These are phyloP conservation scores for Labeo calbasu DNA, from an alignment of 2,797 vertebrate genomes.

Conservation along the genomic window DNA sequence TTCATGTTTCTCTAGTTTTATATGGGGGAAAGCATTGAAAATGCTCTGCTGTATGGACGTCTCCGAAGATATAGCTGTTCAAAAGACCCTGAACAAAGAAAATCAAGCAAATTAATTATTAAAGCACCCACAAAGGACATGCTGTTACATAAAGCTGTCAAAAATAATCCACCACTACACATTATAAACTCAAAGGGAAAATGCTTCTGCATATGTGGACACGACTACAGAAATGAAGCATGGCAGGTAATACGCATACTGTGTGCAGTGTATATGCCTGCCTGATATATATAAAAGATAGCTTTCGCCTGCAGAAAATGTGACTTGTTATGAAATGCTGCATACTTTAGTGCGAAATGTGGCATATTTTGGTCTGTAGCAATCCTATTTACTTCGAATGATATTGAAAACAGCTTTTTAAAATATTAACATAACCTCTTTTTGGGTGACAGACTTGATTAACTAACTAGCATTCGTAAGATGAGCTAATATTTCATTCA, in stretches of 20 bases:
- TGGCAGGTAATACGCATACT: background rate
- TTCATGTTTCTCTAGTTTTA: slow-evolving; percentile 59
- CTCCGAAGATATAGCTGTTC: slow-evolving; percentile 59
- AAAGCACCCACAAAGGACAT: slow-evolving; percentile 43
- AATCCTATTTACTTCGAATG: background rate
- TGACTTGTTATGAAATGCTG: slow-evolving; percentile 13
- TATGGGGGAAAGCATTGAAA: slow-evolving; percentile 49
- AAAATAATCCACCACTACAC: slow-evolving; percentile 37
- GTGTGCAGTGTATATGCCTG: background rate
- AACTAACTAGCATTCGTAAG: slow-evolving; percentile 11
- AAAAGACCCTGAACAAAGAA: slow-evolving; percentile 58
- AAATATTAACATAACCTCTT: background rate
- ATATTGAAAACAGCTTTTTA: background rate
- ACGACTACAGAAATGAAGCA: background rate
- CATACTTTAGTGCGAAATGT: background rate
- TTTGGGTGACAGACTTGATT: slow-evolving; percentile 17
- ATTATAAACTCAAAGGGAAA: slow-evolving; percentile 14
- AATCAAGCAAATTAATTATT: slow-evolving; percentile 71
- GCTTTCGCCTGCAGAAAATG: slow-evolving; percentile 4
- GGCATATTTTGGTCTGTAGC: background rate
- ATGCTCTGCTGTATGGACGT: slow-evolving; percentile 52
- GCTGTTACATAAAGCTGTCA: slow-evolving; percentile 50
- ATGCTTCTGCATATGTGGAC: slow-evolving; percentile 16
- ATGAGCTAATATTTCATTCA: slow-evolving; percentile 32
- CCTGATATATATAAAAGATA: background rate